Percentiles rank a stretch among this genome's conserved stretches.
Evolutionary conservation across 2,113 vertebrate species (phyloP).

Genomic region (Sphyrna mokarran): DNA sequence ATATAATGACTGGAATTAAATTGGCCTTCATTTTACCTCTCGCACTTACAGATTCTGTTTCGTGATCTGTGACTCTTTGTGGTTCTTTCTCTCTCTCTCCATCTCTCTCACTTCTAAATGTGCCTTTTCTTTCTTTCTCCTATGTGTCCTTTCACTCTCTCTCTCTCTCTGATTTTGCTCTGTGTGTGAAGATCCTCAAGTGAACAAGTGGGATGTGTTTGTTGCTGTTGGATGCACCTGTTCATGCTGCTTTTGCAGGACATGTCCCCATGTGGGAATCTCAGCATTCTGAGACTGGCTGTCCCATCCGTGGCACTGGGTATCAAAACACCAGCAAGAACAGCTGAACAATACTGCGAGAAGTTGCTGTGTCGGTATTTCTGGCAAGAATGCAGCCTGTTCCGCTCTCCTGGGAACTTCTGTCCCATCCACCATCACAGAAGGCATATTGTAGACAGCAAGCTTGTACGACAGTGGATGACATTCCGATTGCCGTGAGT

Average conservation of each 20-base stretch:
- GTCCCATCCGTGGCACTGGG: not conserved
- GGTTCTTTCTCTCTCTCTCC: not conserved
- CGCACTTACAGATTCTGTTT: not conserved
- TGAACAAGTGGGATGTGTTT: constrained; percentile 23
- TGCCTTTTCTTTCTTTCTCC: not conserved
- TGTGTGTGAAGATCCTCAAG: not conserved
- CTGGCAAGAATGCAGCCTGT: constrained; percentile 10
- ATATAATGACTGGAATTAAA: not conserved
- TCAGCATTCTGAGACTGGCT: not conserved
- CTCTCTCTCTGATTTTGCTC: not conserved
- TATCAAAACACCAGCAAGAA: constrained; percentile 27
- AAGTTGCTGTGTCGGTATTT: not conserved
- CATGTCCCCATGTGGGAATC: not conserved
- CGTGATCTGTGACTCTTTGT: not conserved
- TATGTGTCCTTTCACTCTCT: not conserved
- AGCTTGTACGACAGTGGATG: not conserved
- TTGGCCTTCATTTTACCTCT: not conserved
- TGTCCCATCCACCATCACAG: not conserved
- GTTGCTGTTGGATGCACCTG: not conserved
- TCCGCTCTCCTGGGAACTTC: not conserved
- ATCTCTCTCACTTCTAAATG: not conserved
- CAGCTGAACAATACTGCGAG: constrained; percentile 19
- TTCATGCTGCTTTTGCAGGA: not conserved
- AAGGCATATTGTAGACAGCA: not conserved
- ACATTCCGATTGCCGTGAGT: not conserved